Evolutionary conservation across 2,888 invertebrate genomes (phyloP), one percentile per base, ranked within the genome.

Genomic region (Agriopis aurantiaria): DNA sequence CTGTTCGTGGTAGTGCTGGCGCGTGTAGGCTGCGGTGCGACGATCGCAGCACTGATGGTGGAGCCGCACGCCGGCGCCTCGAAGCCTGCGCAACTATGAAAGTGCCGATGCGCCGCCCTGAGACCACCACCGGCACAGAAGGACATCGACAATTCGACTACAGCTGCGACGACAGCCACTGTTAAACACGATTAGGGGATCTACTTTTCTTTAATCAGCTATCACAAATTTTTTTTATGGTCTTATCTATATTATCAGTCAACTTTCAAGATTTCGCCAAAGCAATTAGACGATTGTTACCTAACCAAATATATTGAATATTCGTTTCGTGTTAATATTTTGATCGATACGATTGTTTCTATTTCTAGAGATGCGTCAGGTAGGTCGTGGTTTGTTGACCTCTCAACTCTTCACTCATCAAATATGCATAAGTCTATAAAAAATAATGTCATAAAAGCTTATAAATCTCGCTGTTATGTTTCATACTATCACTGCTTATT

Each of bases 61-160:
- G 84, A 82, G 84, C 86, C 87, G 79, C 83, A 82, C 80, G 79
- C 71, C 72, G 71, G 75, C 67, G 82, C 80, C 80, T 86, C 80
- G 88, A 89, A 91, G 87, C 85, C 89, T 89, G 82, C 83, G 85
- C 78, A 79, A 48, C 70, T 59, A 82, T 82, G 85, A 84, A 82
- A 85, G 86, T 85, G 68, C 75, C 72, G 69, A 73, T 53, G 65
- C 69, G 73, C 74, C 72, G 69, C 72, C 73, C 66, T 52, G 73
- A 64, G 70, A 72, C 69, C 60, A 61, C 69, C 56, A 45, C 65
- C 17, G 12, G 45, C 52, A 40, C 74, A 72, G 74, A 77, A 78
- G 75, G 77, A 76, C 77, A 70, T 65, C 75, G 41, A 68, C 69
- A 68, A 65, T 65, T 53, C 60, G 12, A 63, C 17, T 14, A 49